Conservation (phyloP, 2,888 invertebrate genomes). For the Ectobius pallidus region DNA sequence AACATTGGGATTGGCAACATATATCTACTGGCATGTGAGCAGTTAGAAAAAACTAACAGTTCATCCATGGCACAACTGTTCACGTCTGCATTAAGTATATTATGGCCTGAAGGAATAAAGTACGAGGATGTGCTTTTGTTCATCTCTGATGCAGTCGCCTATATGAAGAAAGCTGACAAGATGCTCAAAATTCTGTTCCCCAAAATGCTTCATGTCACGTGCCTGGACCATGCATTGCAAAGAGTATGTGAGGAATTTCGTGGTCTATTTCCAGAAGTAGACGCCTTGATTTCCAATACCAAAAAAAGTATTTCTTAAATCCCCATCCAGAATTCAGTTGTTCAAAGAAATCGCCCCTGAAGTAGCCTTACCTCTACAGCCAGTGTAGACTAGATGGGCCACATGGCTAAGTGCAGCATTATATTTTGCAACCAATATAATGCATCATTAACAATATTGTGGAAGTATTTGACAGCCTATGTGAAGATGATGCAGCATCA, state of each 20-base stretch:
- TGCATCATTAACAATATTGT: neutral
- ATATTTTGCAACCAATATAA: neutral
- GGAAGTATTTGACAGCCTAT: neutral
- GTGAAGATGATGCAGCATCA: conserved; percentile 9
- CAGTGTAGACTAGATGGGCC: neutral
- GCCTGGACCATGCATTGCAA: neutral
- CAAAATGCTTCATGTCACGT: conserved; percentile 1
- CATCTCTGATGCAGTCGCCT: neutral
- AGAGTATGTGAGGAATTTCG: neutral
- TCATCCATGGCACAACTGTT: conserved; percentile 6
- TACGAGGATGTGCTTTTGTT: neutral
- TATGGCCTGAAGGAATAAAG: neutral
- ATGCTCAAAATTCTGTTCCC: neutral
- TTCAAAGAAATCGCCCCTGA: neutral
- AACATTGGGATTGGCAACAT: conserved; percentile 7
- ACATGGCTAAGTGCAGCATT: too few relatives aligned
- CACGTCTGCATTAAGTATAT: conserved; percentile 4
- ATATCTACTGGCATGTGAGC: neutral
- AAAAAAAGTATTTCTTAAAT: neutral
- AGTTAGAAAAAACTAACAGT: neutral
- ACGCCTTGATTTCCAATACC: neutral
- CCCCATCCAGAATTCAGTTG: neutral
- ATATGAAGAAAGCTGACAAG: neutral
- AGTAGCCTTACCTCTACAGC: neutral
- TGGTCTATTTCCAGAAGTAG: neutral